These are phyloP conservation scores for Rhagonycha fulva DNA, from an alignment of 2,888 invertebrate genomes.

Conservation along the genomic window DNA sequence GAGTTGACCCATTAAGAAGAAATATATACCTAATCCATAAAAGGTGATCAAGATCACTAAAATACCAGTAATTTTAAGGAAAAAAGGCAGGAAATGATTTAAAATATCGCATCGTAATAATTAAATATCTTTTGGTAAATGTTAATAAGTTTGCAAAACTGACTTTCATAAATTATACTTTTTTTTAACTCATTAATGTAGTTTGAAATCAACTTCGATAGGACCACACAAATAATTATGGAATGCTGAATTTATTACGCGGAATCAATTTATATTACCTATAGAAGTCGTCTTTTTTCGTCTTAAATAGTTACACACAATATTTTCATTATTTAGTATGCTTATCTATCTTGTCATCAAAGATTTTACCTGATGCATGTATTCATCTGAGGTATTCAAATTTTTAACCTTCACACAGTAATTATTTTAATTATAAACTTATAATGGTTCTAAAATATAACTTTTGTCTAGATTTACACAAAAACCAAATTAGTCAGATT, in stretches of 20 bases:
- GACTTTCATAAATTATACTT: neutral
- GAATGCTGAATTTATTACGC: neutral
- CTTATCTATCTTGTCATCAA: neutral
- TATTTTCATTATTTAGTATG: neutral
- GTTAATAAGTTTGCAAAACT: neutral
- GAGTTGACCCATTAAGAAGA: neutral
- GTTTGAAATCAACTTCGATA: neutral
- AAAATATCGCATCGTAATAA: neutral
- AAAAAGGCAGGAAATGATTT: neutral
- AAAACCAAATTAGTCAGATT: neutral
- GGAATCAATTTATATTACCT: neutral
- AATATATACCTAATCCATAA: neutral
- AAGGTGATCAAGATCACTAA: neutral
- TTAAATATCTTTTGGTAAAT: neutral
- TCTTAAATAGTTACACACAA: neutral
- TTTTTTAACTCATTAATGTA: neutral
- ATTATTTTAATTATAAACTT: neutral
- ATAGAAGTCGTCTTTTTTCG: too few relatives aligned
- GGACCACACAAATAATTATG: neutral
- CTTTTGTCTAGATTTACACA: neutral
- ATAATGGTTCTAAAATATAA: neutral
- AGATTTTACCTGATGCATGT: neutral
- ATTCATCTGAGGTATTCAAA: neutral
- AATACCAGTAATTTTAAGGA: neutral
- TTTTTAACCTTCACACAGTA: neutral